Conservation (phyloP, 2,888 invertebrate genomes). For the Scaeva pyrastri region DNA sequence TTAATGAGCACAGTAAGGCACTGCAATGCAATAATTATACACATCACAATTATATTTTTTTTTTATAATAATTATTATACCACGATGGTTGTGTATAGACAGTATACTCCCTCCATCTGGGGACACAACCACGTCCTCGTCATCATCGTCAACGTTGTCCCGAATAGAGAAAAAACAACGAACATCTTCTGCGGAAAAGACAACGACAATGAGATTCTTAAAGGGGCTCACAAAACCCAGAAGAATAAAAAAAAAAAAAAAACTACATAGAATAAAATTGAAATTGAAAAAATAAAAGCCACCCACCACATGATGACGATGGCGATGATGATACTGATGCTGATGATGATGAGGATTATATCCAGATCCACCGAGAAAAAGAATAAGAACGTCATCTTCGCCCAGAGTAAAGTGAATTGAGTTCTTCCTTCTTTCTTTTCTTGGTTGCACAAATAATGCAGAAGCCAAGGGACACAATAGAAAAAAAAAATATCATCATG, state of each 20-base stretch:
- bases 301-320: constrained; percentile 56
- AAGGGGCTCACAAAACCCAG: constrained; percentile 17
- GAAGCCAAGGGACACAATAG: constrained; percentile 3
- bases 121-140: neutral
- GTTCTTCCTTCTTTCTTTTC: constrained; percentile 15
- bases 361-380: constrained; percentile 14
- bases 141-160: neutral
- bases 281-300: constrained; percentile 67
- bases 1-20: constrained; percentile 44
- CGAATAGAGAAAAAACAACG: constrained; percentile 10
- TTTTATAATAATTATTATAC: constrained; percentile 19
- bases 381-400: constrained; percentile 15
- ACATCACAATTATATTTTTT: constrained; percentile 32
- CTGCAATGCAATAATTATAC: constrained; percentile 19
- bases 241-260: constrained; percentile 17
- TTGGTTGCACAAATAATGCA: neutral
- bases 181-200: constrained; percentile 7
- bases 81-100: constrained; percentile 18
- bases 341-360: constrained; percentile 38
- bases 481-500: neutral
- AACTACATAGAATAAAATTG: neutral
- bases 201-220: constrained; percentile 15
- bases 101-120: constrained; percentile 27
- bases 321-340: constrained; percentile 28
- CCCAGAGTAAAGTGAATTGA: constrained; percentile 25